These are phyloP conservation scores for Nomada fabriciana DNA, from an alignment of 2,888 invertebrate species.

Conservation along the genomic window DNA sequence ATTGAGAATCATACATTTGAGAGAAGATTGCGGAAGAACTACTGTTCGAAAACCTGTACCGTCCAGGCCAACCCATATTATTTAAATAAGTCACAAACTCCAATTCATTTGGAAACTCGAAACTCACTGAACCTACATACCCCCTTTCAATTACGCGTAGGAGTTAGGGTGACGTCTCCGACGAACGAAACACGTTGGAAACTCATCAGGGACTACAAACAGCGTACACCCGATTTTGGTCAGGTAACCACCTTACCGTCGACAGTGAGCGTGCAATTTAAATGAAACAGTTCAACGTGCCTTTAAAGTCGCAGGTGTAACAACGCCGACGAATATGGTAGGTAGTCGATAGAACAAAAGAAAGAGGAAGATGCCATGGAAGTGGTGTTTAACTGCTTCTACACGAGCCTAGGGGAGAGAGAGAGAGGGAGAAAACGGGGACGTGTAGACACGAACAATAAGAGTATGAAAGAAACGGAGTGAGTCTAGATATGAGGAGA, in stretches of 20 bases:
- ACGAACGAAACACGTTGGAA: neutral
- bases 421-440: conserved; percentile 1
- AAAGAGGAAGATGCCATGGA: conserved; percentile 7
- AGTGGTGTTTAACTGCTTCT: neutral
- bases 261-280: conserved; percentile 39
- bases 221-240: conserved; percentile 37
- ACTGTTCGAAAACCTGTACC: no score
- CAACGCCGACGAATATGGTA: conserved; percentile 57
- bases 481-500: conserved; percentile 47
- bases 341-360: conserved; percentile 15
- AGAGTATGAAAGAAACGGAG: conserved; percentile 15
- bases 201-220: conserved; percentile 19
- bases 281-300: conserved; percentile 50
- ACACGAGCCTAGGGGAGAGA: neutral
- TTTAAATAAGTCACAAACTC: neutral
- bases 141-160: neutral
- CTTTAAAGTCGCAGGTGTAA: conserved; percentile 65
- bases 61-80: neutral
- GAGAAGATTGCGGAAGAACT: no score
- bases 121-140: conserved; percentile 9
- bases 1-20: no score
- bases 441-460: neutral
- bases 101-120: neutral
- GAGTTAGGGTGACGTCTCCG: neutral
- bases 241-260: conserved; percentile 24